A percentile compares a stretch with the other conserved stretches of the same genome.
phyloP scores from a whole-genome alignment of 1,140 invertebrate species.

The Pemphigus obesinymphae region DNA sequence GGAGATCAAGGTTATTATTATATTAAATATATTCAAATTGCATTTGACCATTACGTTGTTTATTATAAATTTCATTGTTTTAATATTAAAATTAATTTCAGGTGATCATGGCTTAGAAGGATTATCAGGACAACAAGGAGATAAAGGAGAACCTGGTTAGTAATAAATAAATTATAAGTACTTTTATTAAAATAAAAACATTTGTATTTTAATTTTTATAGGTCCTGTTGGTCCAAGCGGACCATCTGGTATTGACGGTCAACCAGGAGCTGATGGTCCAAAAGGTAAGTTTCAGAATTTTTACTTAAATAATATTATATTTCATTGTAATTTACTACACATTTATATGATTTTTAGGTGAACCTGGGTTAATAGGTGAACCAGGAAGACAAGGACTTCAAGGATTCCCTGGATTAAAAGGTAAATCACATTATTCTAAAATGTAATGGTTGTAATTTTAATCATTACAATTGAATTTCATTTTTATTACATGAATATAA shows the following conservation, averaged over 20 bases:
- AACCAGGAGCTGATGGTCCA: constrained; percentile 57
- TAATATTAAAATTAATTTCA: background rate
- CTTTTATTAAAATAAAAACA: background rate
- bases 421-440: constrained; percentile 51
- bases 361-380: constrained; percentile 51
- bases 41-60: too few species aligned
- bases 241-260: constrained; percentile 51
- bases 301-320: constrained; percentile 45
- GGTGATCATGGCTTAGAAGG: constrained; percentile 57
- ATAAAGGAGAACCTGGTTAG: constrained; percentile 59
- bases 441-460: background rate
- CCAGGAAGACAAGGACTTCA: constrained; percentile 59
- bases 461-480: background rate
- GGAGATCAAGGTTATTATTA: constrained; percentile 58
- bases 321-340: background rate
- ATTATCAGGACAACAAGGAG: constrained; percentile 60
- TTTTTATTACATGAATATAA: background rate
- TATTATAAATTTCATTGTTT: background rate
- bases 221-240: constrained; percentile 56
- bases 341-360: constrained; percentile 18
- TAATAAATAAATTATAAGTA: background rate
- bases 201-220: background rate
- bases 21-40: background rate
- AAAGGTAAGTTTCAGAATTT: constrained; percentile 62
- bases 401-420: constrained; percentile 66